Conservation (phyloP, 2,888 invertebrate species). For the Epistrophe grossulariae region DNA sequence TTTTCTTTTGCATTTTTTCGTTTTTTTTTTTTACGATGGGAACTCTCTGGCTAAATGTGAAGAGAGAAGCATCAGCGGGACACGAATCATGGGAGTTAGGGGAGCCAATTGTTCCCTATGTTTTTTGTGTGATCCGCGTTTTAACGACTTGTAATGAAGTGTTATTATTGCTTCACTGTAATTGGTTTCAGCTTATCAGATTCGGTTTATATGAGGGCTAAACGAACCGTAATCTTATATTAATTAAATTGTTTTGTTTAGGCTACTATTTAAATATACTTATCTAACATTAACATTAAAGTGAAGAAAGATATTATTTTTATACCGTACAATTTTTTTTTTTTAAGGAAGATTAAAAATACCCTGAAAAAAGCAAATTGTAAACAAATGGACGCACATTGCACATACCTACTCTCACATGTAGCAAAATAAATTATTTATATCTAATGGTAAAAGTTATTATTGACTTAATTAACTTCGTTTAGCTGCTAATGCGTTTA, state of each 20-base stretch:
- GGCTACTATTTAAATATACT: neutral
- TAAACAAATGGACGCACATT: too few species aligned
- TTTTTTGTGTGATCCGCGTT: conserved; percentile 50
- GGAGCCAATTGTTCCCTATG: conserved; percentile 56
- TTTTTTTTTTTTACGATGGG: conserved; percentile 55
- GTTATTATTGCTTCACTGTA: conserved; percentile 65
- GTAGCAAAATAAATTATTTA: too few species aligned
- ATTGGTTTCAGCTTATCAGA: conserved; percentile 60
- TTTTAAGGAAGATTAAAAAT: too few species aligned
- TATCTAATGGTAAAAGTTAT: too few species aligned
- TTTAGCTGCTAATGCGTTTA: too few species aligned
- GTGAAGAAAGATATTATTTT: neutral
- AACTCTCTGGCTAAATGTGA: conserved; percentile 14
- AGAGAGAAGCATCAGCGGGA: neutral
- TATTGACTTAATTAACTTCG: too few species aligned
- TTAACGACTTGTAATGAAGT: conserved; percentile 73
- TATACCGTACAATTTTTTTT: neutral
- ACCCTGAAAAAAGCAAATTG: too few species aligned
- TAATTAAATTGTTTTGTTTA: conserved; percentile 63
- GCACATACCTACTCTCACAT: too few species aligned
- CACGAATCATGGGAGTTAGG: conserved; percentile 47
- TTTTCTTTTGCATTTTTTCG: conserved; percentile 58
- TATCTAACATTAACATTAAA: neutral
- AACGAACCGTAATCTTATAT: conserved; percentile 33
- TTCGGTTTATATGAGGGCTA: conserved; percentile 19